Percentiles rank a stretch among this genome's conserved stretches.
Evolutionary conservation across 2,888 invertebrate species (phyloP).

Genomic region (Ernsta delagoae): DNA sequence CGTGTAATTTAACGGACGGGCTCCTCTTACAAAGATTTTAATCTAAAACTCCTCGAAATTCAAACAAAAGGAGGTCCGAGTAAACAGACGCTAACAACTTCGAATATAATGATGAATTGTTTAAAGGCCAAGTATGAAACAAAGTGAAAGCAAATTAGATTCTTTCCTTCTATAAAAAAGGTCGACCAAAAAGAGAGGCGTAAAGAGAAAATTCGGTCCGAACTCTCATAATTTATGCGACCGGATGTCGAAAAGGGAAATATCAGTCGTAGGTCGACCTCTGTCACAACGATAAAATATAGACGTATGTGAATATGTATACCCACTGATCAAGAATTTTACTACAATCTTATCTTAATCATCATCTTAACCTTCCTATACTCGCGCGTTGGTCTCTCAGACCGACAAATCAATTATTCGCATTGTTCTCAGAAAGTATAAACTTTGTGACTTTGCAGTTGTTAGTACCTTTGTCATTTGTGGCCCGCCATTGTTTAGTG

Average conservation of each 20-base stretch:
- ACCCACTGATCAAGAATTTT: no score
- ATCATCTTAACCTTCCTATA: no score
- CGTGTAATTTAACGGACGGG: neutral
- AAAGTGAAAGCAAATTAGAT: constrained; percentile 31
- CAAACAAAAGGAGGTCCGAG: constrained; percentile 25
- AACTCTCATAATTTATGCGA: constrained; percentile 23
- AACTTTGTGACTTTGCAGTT: neutral
- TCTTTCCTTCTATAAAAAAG: constrained; percentile 21
- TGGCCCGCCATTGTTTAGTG: neutral
- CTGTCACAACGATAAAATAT: constrained; percentile 2
- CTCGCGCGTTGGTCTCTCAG: no score
- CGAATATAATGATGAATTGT: constrained; percentile 34
- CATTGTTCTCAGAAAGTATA: neutral
- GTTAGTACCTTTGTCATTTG: no score
- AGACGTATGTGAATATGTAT: neutral
- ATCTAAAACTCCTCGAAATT: constrained; percentile 28
- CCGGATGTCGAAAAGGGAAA: constrained; percentile 13
- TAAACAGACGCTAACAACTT: constrained; percentile 31
- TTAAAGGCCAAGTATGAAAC: constrained; percentile 29
- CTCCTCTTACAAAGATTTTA: constrained; percentile 27
- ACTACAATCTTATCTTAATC: no score
- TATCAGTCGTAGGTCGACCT: no score
- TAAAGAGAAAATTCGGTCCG: constrained; percentile 15
- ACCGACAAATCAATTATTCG: no score
- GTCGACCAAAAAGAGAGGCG: constrained; percentile 12